Base-by-base conservation (phyloP, 1,140 invertebrate genomes). In the Nephila pilipes region DNA sequence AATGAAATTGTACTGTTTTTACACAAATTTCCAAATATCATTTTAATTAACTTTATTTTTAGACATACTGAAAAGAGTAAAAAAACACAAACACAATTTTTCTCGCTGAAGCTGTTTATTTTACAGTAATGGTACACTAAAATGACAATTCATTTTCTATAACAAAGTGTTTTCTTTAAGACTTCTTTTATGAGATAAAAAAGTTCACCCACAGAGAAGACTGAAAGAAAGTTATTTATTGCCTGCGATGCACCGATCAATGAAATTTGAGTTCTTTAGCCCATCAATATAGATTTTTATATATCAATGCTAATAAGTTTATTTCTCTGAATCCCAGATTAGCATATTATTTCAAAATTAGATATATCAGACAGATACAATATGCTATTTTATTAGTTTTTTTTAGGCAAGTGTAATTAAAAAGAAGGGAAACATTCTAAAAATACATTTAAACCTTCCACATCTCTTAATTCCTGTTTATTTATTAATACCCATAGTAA, bases 91-190 rank as follows among this genome's bases (percentile, higher is more conserved):
- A 85, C 3, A 20, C 22, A 60, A 36, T 12, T 54, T 46, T 60
- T 22, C 29, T 57, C 58, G 65, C 60, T 65, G 85, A 87, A 87
- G 85, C 85, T 65, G 60, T 90, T 90, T 81, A 90, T 90, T 90
- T 90, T 90, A 90, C 89, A 90, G 89, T 90, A 90, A 90, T 90
- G 65, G 36, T 90, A 90, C 89, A 90, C 89, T 90, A 90, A 90
- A 90, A 90, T 90, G 79, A 90, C 79, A 81, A n/a, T n/a, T 75
- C 36, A 5, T 75, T n/a, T 57, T 90, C 89, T 80, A 80, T 81
- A 80, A 90, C 75, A 90, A 90, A 25, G 69, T 75, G 65, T 90
- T 38, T 90, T 90, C 69, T 90, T 90, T 57, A 75, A 90, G 69
- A 20, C 55, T 81, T 90, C 89, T 90, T 46, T 81, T 57, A 81